These are phyloP conservation scores for Brachirus orientalis DNA, from an alignment of 2,113 vertebrate genomes.

Conservation along the genomic window DNA sequence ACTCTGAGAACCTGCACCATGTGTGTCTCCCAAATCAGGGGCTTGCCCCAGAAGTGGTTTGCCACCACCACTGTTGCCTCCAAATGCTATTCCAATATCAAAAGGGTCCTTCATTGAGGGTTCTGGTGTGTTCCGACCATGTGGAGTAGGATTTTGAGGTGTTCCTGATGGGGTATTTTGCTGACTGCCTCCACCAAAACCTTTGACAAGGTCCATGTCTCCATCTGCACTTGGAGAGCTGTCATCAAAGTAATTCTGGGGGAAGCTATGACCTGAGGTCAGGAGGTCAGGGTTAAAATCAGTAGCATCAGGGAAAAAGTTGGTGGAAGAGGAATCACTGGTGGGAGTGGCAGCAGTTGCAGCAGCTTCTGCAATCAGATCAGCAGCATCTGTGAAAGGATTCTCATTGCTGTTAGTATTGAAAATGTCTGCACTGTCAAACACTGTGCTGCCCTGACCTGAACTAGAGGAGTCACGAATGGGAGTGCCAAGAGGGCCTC, in stretches of 20 bases:
- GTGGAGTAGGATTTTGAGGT: slow-evolving; percentile 82
- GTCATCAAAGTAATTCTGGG: slow-evolving; percentile 93
- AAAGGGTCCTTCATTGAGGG: slow-evolving; percentile 83
- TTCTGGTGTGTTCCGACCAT: slow-evolving; percentile 84
- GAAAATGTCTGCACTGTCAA: slow-evolving; percentile 96
- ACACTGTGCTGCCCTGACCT: slow-evolving; percentile 94
- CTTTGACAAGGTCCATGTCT: slow-evolving; percentile 93
- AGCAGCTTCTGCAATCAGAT: slow-evolving; percentile 93
- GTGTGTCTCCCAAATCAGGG: slow-evolving; percentile 89
- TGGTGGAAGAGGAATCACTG: slow-evolving; percentile 93
- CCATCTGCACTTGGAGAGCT: slow-evolving; percentile 95
- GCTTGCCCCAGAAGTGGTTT: slow-evolving; percentile 83
- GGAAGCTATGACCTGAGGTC: slow-evolving; percentile 88
- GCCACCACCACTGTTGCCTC: slow-evolving; percentile 76
- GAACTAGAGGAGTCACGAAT: slow-evolving; percentile 97
- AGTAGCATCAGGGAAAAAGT: slow-evolving; percentile 92
- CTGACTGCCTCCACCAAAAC: slow-evolving; percentile 85
- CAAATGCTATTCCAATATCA: slow-evolving; percentile 81
- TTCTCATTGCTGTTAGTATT: slow-evolving; percentile 93
- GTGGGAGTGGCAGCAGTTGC: slow-evolving; percentile 89
- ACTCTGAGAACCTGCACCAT: slow-evolving; percentile 89
- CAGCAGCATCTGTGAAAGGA: slow-evolving; percentile 93
- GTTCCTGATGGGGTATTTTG: slow-evolving; percentile 83
- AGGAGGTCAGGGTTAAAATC: slow-evolving; percentile 96
- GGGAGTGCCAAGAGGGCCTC: slow-evolving; percentile 91